Evolutionary conservation across 2,888 invertebrate genomes (phyloP).

Genomic region (Dolichopus griseipennis): DNA sequence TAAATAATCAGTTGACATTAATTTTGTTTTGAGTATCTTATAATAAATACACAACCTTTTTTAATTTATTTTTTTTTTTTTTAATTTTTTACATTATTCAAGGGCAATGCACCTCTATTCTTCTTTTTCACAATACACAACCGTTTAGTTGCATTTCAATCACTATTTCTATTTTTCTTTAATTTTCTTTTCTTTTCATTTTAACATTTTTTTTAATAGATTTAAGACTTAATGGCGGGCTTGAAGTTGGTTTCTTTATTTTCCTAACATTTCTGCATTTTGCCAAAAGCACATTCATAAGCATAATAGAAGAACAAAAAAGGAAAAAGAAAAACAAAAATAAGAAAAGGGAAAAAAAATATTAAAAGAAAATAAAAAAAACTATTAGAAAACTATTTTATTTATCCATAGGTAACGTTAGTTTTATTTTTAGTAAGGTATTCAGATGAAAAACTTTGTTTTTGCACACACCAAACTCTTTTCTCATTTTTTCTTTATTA

Average conservation of each 20-base stretch:
- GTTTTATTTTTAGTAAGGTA: neutral
- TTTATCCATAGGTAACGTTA: neutral
- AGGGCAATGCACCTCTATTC: constrained; percentile 6
- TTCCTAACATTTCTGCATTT: neutral
- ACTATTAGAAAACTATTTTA: neutral
- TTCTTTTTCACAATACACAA: neutral
- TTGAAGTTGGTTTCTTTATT: neutral
- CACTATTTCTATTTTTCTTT: neutral
- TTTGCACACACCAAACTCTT: neutral
- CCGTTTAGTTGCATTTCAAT: neutral
- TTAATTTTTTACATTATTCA: neutral
- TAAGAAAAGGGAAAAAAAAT: neutral
- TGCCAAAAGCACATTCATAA: no score
- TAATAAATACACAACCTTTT: no score
- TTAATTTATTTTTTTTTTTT: neutral
- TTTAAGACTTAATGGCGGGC: neutral
- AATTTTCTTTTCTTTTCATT: neutral
- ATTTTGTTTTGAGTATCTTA: no score
- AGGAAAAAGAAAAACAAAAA: neutral
- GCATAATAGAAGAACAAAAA: no score
- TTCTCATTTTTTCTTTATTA: neutral
- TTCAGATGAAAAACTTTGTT: neutral
- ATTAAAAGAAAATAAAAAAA: neutral
- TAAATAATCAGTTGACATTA: no score
- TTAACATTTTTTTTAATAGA: neutral